These are phyloP conservation scores for Muscina levida DNA, from an alignment of 2,888 invertebrate genomes.

Conservation along the genomic window DNA sequence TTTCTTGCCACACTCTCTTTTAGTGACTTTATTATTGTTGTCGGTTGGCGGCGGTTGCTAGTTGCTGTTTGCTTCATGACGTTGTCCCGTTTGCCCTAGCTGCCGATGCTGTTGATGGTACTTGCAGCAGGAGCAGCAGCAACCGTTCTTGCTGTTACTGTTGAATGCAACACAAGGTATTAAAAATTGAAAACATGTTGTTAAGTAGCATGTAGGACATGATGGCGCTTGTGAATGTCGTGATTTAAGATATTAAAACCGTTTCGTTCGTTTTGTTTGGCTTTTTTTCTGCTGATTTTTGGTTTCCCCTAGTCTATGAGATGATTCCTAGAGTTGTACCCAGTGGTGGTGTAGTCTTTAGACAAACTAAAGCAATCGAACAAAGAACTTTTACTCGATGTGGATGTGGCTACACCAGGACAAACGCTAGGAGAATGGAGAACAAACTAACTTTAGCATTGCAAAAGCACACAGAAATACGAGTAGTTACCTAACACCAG, in stretches of 20 bases:
- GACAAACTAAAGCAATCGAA: constrained; percentile 38
- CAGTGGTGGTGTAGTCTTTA: not conserved
- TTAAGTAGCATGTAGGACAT: constrained; percentile 66
- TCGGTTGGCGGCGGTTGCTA: constrained; percentile 32
- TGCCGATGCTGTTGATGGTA: constrained; percentile 35
- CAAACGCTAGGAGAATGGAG: not conserved
- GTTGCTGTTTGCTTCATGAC: not conserved
- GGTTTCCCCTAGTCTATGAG: not conserved
- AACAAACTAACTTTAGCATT: not conserved
- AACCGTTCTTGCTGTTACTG: constrained; percentile 38
- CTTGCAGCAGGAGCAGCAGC: too few species aligned
- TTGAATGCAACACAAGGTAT: constrained; percentile 63
- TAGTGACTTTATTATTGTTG: constrained; percentile 58
- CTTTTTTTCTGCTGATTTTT: not conserved
- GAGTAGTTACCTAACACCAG: constrained; percentile 25
- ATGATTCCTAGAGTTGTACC: not conserved
- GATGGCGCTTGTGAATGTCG: constrained; percentile 67
- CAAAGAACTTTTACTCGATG: constrained; percentile 29
- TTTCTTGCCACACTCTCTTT: constrained; percentile 43
- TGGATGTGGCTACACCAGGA: constrained; percentile 5
- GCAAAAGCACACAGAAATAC: constrained; percentile 27
- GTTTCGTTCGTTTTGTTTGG: constrained; percentile 40
- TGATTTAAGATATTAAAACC: constrained; percentile 65
- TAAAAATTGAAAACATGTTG: constrained; percentile 66
- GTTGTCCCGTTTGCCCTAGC: constrained; percentile 31